Base-by-base conservation (phyloP, 2,113 vertebrate species). In the Aptenodytes patagonicus region DNA sequence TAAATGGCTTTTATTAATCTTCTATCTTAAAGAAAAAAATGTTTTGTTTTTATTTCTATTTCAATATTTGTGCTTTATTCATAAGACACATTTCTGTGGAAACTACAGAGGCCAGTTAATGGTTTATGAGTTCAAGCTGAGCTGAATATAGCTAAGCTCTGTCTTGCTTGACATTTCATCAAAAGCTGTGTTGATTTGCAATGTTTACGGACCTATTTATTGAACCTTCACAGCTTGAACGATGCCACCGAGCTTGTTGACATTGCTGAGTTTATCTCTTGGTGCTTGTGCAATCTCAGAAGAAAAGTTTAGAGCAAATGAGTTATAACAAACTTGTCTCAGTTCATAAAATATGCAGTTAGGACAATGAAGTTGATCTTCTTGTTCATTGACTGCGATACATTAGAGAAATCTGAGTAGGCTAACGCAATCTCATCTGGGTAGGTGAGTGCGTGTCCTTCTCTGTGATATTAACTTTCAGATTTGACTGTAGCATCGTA, bases 51-150 rank as follows among this genome's bases (percentile, higher is more conserved):
- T 78, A 70, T 87, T 95, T 94, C 31, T 65, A 52, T 93, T 95
- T 97, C 90, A 93, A 46, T 88, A 77, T 95, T 89, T 90, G 69
- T 96, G 58, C 73, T 97, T 97, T 97, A 87, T 96, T 96, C 93
- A 92, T 97, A 94, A 87, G 64, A 85, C 77, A 94, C 46, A 96
- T 91, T 97, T 97, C 86, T 96, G 79, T 97, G 68, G 61, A 97
- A 98, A 79, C 87, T 95, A 87, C 79, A 94, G 94, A 98, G 95
- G 94, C 90, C 96, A 96, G 97, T 97, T 98, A 98, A 97, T 98
- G 97, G 97, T 98, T 98, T 98, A 97, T 98, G 97, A 97, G 97
- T 98, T 98, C 98, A 98, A 97, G 97, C 98, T 97, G 97, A 98
- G 98, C 95, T 75, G 96, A 97, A 97, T 98, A 98, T 98, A 98